These are phyloP conservation scores for Andinoacara biseriatus DNA, from an alignment of 2,113 vertebrate genomes.

Conservation along the genomic window DNA sequence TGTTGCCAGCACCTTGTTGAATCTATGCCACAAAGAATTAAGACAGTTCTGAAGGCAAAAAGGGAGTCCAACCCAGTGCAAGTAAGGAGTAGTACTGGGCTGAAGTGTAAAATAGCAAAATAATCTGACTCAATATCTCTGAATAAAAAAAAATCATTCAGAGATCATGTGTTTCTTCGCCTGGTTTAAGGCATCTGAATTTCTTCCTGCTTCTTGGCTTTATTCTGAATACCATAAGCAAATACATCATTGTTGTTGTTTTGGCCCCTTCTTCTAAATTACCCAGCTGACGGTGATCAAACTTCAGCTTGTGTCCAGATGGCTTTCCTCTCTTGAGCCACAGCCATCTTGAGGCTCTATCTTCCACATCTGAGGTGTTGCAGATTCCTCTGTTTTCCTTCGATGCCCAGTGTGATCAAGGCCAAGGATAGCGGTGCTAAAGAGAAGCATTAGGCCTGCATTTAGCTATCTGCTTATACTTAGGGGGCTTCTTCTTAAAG, in stretches of 20 bases:
- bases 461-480: background rate
- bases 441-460: background rate
- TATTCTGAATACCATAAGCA: slow-evolving; percentile 1
- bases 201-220: background rate
- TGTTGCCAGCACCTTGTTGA: slow-evolving; percentile 1
- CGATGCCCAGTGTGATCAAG: background rate
- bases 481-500: background rate
- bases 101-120: no score
- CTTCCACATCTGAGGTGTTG: background rate
- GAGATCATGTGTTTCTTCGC: background rate
- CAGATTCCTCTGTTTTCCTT: background rate
- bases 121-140: background rate
- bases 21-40: background rate
- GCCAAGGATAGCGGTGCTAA: no score
- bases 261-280: background rate
- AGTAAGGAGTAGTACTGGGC: background rate
- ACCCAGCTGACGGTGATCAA: slow-evolving; percentile 1
- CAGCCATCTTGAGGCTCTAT: background rate
- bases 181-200: background rate
- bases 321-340: slow-evolving; percentile 6
- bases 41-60: background rate
- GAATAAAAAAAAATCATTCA: background rate
- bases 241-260: background rate
- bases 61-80: no score
- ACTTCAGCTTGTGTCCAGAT: background rate